Conservation (phyloP, 1,140 invertebrate genomes). For the Zaprionus lachaisei region DNA sequence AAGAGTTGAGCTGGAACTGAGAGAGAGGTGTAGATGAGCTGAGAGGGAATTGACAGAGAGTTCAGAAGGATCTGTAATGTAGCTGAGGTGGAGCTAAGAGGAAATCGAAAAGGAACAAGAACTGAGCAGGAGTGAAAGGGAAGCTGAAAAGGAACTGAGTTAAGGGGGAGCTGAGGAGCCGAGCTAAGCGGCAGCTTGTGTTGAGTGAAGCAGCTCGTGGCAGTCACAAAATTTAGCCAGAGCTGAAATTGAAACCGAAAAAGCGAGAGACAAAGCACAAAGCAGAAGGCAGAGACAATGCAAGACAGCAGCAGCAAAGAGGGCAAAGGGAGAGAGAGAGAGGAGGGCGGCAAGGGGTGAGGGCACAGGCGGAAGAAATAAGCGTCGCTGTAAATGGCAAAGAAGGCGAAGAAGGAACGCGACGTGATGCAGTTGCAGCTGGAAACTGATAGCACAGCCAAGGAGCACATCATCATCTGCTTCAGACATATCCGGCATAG, state of each 20-base stretch:
- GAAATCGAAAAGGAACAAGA: background rate
- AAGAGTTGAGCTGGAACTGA: too few relatives aligned
- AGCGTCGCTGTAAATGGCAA: slow-evolving; percentile 49
- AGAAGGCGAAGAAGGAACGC: slow-evolving; percentile 7
- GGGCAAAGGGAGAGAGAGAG: slow-evolving; percentile 34
- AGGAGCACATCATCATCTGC: slow-evolving; percentile 64
- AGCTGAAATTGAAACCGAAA: slow-evolving; percentile 44
- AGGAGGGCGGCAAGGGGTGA: background rate
- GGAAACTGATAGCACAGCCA: slow-evolving; percentile 70
- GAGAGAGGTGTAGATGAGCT: too few relatives aligned
- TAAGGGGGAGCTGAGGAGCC: background rate
- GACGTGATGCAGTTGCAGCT: slow-evolving; percentile 33
- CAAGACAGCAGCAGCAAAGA: background rate
- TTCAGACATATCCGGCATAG: slow-evolving; percentile 70
- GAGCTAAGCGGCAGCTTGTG: background rate
- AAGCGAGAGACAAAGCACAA: background rate
- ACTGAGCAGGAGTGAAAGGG: slow-evolving; percentile 16
- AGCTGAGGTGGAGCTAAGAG: background rate
- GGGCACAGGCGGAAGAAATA: slow-evolving; percentile 68
- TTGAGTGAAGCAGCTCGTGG: slow-evolving; percentile 26
- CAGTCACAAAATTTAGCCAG: background rate
- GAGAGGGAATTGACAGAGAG: slow-evolving; percentile 3
- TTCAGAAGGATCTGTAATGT: background rate
- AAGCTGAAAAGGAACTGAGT: too few relatives aligned
- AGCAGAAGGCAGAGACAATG: background rate